These are phyloP conservation scores for Xenentodon cancila DNA, from an alignment of 2,797 vertebrate genomes.

Conservation along the genomic window DNA sequence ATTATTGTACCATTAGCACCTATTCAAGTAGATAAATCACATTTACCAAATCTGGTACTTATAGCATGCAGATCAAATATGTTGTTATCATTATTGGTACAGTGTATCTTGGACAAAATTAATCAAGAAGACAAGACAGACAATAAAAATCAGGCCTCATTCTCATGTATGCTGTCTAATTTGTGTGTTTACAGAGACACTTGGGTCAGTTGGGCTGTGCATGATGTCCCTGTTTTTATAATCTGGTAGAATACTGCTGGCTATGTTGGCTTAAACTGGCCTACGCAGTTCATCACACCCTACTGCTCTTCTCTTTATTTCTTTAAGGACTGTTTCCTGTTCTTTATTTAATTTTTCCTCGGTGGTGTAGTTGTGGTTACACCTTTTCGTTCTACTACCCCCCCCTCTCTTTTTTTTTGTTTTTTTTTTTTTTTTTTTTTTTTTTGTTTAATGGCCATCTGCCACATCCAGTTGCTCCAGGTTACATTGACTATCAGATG, in stretches of 20 bases:
- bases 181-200: slow-evolving; percentile 49
- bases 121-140: slow-evolving; percentile 24
- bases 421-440: slow-evolving; percentile 9
- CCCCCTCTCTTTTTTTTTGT: too few relatives aligned
- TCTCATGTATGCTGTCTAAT: slow-evolving; percentile 39
- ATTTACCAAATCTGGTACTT: slow-evolving; percentile 30
- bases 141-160: slow-evolving; percentile 36
- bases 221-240: slow-evolving; percentile 66
- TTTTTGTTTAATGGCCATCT: slow-evolving; percentile 45
- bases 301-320: slow-evolving; percentile 26
- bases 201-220: slow-evolving; percentile 26
- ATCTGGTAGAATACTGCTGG: slow-evolving; percentile 40
- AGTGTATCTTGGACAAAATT: slow-evolving; percentile 52
- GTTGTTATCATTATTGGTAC: slow-evolving; percentile 39
- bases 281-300: slow-evolving; percentile 46
- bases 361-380: slow-evolving; percentile 16
- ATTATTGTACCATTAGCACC: slow-evolving; percentile 37
- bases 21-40: slow-evolving; percentile 38
- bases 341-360: slow-evolving; percentile 43
- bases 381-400: slow-evolving; percentile 13
- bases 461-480: slow-evolving; percentile 22
- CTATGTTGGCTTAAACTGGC: slow-evolving; percentile 55
- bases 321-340: slow-evolving; percentile 35
- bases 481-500: slow-evolving; percentile 31
- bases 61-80: slow-evolving; percentile 17